Conservation (phyloP, 2,113 vertebrate species). For the Astur gentilis region DNA sequence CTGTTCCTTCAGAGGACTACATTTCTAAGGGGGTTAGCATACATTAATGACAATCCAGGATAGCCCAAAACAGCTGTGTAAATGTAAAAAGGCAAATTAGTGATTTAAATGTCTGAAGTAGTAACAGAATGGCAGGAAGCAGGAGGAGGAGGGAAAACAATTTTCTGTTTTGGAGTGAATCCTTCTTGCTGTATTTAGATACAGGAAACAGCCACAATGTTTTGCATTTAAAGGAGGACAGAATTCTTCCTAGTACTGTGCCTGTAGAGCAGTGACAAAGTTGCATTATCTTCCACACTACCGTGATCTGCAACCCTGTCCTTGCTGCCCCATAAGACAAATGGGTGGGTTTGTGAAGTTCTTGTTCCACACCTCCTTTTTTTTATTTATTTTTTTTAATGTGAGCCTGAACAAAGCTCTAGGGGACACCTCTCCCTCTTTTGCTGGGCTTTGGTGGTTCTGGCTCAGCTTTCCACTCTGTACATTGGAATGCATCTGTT, state of each 20-base stretch:
- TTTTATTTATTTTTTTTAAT: not conserved
- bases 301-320: not conserved
- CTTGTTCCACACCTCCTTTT: too few species aligned
- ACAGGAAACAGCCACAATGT: not conserved
- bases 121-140: not conserved
- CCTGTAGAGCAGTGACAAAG: not conserved
- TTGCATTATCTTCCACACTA: not conserved
- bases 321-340: rapidly evolving
- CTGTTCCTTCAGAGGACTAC: not conserved
- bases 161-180: not conserved
- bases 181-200: not conserved
- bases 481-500: not conserved
- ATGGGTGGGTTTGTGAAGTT: not conserved
- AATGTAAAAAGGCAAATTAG: not conserved
- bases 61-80: not conserved
- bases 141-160: not conserved
- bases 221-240: not conserved
- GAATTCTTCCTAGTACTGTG: not conserved
- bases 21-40: not conserved
- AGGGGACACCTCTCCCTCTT: not conserved
- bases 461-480: not conserved
- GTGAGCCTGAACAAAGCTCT: not conserved
- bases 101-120: not conserved
- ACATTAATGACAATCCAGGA: not conserved
- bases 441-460: not conserved